These are phyloP conservation scores for Drosophila bunnanda DNA, from an alignment of 2,888 invertebrate species.

Conservation along the genomic window DNA sequence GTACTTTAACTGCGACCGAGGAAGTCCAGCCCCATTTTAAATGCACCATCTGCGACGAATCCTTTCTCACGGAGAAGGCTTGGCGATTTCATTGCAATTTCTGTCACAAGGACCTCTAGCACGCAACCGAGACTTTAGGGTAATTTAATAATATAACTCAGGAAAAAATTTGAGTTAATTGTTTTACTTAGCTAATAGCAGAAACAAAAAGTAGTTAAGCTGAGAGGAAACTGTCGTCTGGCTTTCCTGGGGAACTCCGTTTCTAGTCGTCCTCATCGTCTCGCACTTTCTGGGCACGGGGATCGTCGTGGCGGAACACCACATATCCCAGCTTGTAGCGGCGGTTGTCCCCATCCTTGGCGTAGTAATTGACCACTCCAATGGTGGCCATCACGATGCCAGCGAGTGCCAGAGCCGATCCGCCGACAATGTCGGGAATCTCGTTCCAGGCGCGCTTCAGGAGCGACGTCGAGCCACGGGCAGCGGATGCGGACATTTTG, in stretches of 20 bases:
- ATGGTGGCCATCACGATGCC: constrained; percentile 86
- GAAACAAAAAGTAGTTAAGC: constrained; percentile 34
- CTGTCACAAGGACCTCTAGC: constrained; percentile 15
- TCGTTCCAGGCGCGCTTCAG: constrained; percentile 87
- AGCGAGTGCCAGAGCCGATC: constrained; percentile 86
- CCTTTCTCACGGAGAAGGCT: constrained; percentile 54
- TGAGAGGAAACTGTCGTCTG: constrained; percentile 28
- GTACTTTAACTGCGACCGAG: neutral
- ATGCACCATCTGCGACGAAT: constrained; percentile 46
- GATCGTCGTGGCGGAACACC: constrained; percentile 89
- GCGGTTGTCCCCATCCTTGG: constrained; percentile 88
- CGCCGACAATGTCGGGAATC: constrained; percentile 89
- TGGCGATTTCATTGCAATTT: constrained; percentile 50
- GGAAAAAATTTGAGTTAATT: constrained; percentile 16
- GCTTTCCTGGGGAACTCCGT: constrained; percentile 8
- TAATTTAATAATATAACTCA: neutral
- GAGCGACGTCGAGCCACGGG: constrained; percentile 77
- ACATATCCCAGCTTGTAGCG: constrained; percentile 88
- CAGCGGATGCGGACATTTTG: constrained; percentile 78
- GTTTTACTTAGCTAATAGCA: constrained; percentile 62
- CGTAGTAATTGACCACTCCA: constrained; percentile 86
- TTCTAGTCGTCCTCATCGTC: constrained; percentile 84
- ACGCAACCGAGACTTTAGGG: neutral
- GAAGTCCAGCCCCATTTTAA: constrained; percentile 13
- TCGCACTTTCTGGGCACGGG: constrained; percentile 86